Conservation (phyloP, 2,113 vertebrate species). For the Neodontobutis hainanensis region DNA sequence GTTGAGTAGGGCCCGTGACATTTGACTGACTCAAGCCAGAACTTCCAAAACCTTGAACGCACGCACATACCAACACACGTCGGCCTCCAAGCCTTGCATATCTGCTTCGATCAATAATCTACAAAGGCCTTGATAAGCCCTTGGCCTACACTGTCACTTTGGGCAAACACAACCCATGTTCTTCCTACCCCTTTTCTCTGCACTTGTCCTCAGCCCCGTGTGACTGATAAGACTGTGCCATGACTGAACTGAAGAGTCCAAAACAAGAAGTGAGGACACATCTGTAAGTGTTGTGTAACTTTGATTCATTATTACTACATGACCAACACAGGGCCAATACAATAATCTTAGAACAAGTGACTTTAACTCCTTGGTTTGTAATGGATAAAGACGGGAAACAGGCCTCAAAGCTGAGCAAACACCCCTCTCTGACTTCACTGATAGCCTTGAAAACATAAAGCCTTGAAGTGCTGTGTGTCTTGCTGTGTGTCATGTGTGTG, state of each 20-base stretch:
- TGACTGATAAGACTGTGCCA: constrained; percentile 60
- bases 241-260: constrained; percentile 48
- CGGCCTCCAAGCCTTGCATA: constrained; percentile 54
- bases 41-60: constrained; percentile 45
- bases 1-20: constrained; percentile 23
- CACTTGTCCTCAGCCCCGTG: constrained; percentile 37
- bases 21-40: constrained; percentile 61
- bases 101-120: constrained; percentile 76
- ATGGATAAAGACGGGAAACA: constrained; percentile 60
- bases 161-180: constrained; percentile 76
- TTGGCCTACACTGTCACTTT: constrained; percentile 75
- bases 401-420: constrained; percentile 78
- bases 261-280: constrained; percentile 5
- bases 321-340: too few relatives aligned
- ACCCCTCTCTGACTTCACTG: constrained; percentile 59
- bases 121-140: constrained; percentile 77
- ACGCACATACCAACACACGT: constrained; percentile 30
- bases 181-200: constrained; percentile 54
- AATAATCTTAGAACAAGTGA: too few relatives aligned
- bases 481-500: constrained; percentile 28
- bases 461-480: constrained; percentile 64
- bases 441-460: constrained; percentile 70
- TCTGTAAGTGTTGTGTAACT: not conserved
- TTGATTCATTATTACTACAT: not conserved
- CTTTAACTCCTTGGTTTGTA: not conserved